Evolutionary conservation across 1,140 invertebrate species (phyloP), one percentile per base, ranked within the genome.

Genomic region (Rhopalosiphum maidis): DNA sequence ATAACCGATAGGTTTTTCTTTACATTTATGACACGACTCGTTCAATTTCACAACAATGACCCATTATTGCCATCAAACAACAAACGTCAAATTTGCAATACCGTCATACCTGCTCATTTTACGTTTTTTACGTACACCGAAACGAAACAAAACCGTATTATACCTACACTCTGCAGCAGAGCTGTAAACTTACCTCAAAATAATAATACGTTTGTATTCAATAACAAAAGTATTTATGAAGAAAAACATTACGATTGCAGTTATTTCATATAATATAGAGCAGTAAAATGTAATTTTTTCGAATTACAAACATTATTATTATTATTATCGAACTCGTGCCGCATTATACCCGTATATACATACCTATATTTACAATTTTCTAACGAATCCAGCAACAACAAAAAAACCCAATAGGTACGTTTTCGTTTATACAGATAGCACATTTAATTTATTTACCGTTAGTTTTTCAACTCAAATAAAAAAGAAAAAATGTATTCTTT

Each of bases 211-310:
- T 23, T 21, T 51, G 18, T 51, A 51, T 18, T 30, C 22, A 48
- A 87, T 87, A 87, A 8, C 60, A n/a, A 43, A 48, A 30, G 37
- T n/a, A 87, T 46, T 46, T 48, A 46, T 48, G 48, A 48, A 87
- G 46, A 87, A 87, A 87, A 87, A 23, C n/a, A 37, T 83, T 83
- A 83, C 25, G 30, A 68, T 5, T 87, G 46, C 18, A 48, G 86
- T 87, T 87, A 87, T 87, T 87, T 22, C 30, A 21, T n/a, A 87
- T 48, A 85, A 85, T 43, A 87, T 87, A 48, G 35, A 83, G 35
- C 82, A 41, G 82, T 83, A 23, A 83, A 83, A 83, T 83, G 22
- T 41, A 83, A 18, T 41, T 83, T 83, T 37, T 83, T 83, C n/a
- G 37, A 22, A 83, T 83, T 35, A 83, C 35, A 37, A 83, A 83